Evolutionary conservation across 2,113 vertebrate species (phyloP).

Genomic region (Rhineura floridana): DNA sequence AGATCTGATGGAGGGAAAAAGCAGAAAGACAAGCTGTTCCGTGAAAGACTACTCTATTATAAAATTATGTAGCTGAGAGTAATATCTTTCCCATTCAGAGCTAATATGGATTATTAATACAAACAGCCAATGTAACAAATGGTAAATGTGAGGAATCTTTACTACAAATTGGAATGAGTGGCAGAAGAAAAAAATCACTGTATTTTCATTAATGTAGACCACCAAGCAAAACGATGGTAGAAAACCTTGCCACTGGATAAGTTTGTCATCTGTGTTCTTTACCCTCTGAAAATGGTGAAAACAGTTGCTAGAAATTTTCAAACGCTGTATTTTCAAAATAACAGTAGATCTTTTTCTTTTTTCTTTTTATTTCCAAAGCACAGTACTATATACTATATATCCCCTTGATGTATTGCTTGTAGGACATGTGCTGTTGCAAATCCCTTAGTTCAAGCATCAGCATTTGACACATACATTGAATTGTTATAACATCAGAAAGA

Average conservation of each 20-base stretch:
- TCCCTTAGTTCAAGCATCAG: neutral
- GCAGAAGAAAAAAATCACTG: too few relatives aligned
- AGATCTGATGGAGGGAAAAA: neutral
- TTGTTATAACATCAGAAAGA: neutral
- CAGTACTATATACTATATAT: neutral
- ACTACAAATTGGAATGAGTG: too few relatives aligned
- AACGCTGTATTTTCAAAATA: too few relatives aligned
- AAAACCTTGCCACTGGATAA: neutral
- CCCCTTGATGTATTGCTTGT: constrained; percentile 11
- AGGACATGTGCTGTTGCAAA: constrained; percentile 11
- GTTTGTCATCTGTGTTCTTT: neutral
- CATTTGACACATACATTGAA: neutral
- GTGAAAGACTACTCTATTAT: neutral
- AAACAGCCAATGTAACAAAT: neutral
- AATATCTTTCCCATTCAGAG: neutral
- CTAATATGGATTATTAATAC: neutral
- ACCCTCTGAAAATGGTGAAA: neutral
- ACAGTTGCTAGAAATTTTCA: neutral
- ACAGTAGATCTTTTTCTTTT: too few relatives aligned
- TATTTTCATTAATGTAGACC: too few relatives aligned
- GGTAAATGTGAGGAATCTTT: too few relatives aligned
- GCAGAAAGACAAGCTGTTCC: neutral
- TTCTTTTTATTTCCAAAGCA: too few relatives aligned
- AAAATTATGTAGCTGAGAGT: neutral
- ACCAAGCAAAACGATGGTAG: too few relatives aligned